Evolutionary conservation across 2,888 invertebrate species (phyloP), one percentile per base, ranked within the genome.

Genomic region (Hypsopygia costalis): DNA sequence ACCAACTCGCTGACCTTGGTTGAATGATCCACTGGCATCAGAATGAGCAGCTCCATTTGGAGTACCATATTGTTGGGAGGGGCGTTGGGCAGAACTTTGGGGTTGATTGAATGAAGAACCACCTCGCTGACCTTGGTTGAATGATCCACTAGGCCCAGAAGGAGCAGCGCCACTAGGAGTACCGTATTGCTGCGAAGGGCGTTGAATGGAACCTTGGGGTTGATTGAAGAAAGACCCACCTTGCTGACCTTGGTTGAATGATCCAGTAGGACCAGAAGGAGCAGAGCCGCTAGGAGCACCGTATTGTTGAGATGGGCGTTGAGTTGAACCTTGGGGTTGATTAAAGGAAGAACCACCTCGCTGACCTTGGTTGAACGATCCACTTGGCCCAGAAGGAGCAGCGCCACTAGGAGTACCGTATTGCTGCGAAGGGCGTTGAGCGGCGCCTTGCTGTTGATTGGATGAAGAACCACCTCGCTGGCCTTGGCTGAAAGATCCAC

Each of bases 221-320:
- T 39, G 45, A 2, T 42, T 35, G n/a, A 43, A 43, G 10, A 38
- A 10, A 30, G 2, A 1, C n/a, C 30, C 30, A 10, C 40, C n/a
- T 48, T 41, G 9, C n/a, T n/a, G n/a, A n/a, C n/a, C n/a, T n/a
- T n/a, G n/a, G n/a, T n/a, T n/a, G n/a, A n/a, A n/a, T n/a, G 30
- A 5, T 1, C 30, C 6, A 3, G 4, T 21, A 5, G 21, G 21
- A 29, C 35, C 10, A 30, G 30, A 9, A 10, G 30, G 12, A 6
- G 12, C 37, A 36, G 46, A n/a, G n/a, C n/a, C 41, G 4, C 37
- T 34, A 9, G 44, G 50, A 29, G 45, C 25, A 8, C 44, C 44
- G 10, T 46, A 46, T 11, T 32, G 11, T 34, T 47, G 49, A 32
- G 51, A 44, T 10, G 55, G 47, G 6, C 46, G 45, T 52, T 55